Conservation (phyloP, 1,140 invertebrate genomes). For the Drosophila repleta region DNA sequence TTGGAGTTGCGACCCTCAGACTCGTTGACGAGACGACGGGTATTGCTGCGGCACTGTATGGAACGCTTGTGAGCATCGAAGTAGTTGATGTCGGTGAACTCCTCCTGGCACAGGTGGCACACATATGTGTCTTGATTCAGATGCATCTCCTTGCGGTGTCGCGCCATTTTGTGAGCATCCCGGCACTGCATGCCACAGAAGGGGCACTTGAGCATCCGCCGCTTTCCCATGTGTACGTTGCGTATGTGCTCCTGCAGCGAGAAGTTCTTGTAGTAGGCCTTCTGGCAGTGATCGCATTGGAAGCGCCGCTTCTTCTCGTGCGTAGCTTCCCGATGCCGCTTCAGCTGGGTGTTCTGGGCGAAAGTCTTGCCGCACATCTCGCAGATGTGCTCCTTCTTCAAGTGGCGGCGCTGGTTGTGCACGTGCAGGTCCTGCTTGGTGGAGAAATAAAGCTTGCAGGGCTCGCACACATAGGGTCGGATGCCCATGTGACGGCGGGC, state of each 20-base stretch:
- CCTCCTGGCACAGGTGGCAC: conserved; percentile 72
- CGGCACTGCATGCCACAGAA: conserved; percentile 82
- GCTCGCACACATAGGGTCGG: conserved; percentile 73
- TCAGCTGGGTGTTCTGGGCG: conserved; percentile 74
- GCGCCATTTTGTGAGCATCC: conserved; percentile 79
- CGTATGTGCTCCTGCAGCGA: conserved; percentile 79
- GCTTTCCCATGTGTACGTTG: conserved; percentile 78
- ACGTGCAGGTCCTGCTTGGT: conserved; percentile 77
- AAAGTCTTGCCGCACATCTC: conserved; percentile 79
- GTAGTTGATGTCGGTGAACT: conserved; percentile 79
- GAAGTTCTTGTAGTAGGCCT: conserved; percentile 80
- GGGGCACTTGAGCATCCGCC: conserved; percentile 74
- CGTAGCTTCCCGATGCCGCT: conserved; percentile 74
- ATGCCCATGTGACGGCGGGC: conserved; percentile 79
- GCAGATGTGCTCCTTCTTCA: conserved; percentile 79
- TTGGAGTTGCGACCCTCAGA: neutral
- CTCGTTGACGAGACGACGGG: conserved; percentile 41
- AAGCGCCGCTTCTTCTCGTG: conserved; percentile 79
- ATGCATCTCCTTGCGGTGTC: conserved; percentile 77
- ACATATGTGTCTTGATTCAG: conserved; percentile 69
- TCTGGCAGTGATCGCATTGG: conserved; percentile 69
- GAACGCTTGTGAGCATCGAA: conserved; percentile 80
- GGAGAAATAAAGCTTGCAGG: conserved; percentile 74
- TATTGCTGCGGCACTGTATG: conserved; percentile 79
- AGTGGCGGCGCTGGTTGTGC: conserved; percentile 73